Percentiles rank a stretch among this genome's conserved stretches.
Evolutionary conservation across 2,888 invertebrate genomes (phyloP).

Genomic region (Lepidocyrtoides sp.): DNA sequence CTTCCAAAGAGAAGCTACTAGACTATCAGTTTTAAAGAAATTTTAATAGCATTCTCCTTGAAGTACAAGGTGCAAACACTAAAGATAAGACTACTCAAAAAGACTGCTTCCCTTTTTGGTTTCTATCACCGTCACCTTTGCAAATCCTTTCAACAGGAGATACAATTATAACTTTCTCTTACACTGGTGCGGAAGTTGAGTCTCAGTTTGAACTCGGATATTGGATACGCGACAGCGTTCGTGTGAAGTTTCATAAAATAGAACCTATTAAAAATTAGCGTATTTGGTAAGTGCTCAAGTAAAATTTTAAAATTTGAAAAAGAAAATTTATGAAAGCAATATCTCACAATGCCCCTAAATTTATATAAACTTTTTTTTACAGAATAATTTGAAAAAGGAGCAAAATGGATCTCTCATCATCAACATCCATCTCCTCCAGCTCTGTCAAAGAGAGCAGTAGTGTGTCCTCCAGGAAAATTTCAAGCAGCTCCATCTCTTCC

Average conservation of each 20-base stretch:
- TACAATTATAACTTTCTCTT: neutral
- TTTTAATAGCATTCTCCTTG: slow-evolving; percentile 52
- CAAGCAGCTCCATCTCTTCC: slow-evolving; percentile 75
- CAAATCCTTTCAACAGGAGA: neutral
- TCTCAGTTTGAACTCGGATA: neutral
- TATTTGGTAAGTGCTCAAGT: neutral
- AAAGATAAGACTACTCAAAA: slow-evolving; percentile 8
- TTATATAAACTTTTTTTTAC: slow-evolving; percentile 1
- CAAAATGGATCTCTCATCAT: slow-evolving; percentile 59
- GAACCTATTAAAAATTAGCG: neutral
- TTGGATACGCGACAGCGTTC: neutral
- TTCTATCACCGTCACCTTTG: neutral
- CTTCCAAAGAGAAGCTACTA: neutral
- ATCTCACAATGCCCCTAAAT: slow-evolving; percentile 43
- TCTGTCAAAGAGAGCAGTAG: slow-evolving; percentile 65
- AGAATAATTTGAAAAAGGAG: neutral
- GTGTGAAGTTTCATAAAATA: neutral
- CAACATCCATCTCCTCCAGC: slow-evolving; percentile 54
- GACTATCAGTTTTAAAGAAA: slow-evolving; percentile 31
- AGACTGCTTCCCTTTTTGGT: slow-evolving; percentile 5
- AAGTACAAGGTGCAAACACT: slow-evolving; percentile 23
- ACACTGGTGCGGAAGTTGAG: neutral
- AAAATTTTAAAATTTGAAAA: neutral
- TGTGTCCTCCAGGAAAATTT: slow-evolving; percentile 62
- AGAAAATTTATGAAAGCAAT: neutral